These are phyloP conservation scores for Arnoldichthys spilopterus DNA, from an alignment of 2,797 vertebrate genomes.

Conservation along the genomic window DNA sequence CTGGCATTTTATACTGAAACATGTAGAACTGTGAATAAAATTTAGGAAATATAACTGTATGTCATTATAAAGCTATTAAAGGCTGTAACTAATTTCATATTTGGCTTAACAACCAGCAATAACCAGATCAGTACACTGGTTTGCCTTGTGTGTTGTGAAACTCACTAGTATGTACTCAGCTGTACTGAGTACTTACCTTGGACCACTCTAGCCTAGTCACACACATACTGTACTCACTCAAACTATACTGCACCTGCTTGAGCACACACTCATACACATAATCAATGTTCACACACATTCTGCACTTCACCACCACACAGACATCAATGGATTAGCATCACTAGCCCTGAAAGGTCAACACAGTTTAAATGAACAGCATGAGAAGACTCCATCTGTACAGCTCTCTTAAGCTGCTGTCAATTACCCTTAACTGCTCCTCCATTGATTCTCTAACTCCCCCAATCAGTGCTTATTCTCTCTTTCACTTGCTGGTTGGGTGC, in stretches of 20 bases:
- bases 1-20: background rate
- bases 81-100: background rate
- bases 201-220: background rate
- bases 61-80: background rate
- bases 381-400: slow-evolving; percentile 3
- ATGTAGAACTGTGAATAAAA: background rate
- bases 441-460: slow-evolving; percentile 40
- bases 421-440: slow-evolving; percentile 39
- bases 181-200: background rate
- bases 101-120: too few relatives aligned
- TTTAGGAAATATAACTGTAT: background rate
- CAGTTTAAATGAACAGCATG: slow-evolving; percentile 38
- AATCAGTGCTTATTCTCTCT: slow-evolving; percentile 38
- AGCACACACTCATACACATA: slow-evolving; percentile 1
- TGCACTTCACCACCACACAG: slow-evolving; percentile 13
- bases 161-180: background rate
- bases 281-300: background rate
- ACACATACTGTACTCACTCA: background rate
- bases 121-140: too few relatives aligned
- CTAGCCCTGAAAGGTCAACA: slow-evolving; percentile 19
- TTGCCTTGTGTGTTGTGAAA: too few relatives aligned
- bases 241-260: background rate
- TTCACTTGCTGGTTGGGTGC: slow-evolving; percentile 4
- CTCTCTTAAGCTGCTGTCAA: slow-evolving; percentile 37
- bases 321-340: slow-evolving; percentile 33